Percentiles rank a stretch among this genome's conserved stretches.
Evolutionary conservation across 2,888 invertebrate species (phyloP).

Genomic region (Meta bourneti): DNA sequence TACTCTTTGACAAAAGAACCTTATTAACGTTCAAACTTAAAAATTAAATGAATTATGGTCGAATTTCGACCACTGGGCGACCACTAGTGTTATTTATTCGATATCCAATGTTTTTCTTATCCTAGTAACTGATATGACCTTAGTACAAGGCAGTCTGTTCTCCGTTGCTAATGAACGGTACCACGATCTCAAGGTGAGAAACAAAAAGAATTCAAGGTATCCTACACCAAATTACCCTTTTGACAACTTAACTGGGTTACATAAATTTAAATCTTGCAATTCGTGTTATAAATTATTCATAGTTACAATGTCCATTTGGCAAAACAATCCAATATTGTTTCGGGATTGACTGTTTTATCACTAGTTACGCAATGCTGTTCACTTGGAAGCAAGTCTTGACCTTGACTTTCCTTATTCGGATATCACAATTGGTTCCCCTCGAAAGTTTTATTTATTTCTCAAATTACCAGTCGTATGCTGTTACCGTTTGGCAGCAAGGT

Average conservation of each 20-base stretch:
- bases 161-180: background rate
- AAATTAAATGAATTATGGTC: no score
- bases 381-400: conserved; percentile 12
- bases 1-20: no score
- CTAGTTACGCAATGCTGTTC: background rate
- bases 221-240: background rate
- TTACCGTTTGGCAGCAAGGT: background rate
- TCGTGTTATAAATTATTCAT: background rate
- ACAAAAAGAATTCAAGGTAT: background rate
- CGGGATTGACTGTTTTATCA: background rate
- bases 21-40: no score
- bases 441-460: conserved; percentile 1
- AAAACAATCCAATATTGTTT: background rate
- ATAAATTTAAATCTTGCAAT: background rate
- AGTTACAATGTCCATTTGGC: background rate
- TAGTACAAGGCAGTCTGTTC: background rate
- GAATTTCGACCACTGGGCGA: no score
- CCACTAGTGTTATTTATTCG: no score
- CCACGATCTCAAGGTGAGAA: conserved; percentile 2
- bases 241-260: background rate
- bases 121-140: conserved; percentile 18
- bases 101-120: background rate
- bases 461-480: background rate
- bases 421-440: conserved; percentile 14
- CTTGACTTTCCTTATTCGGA: conserved; percentile 14